Conservation (phyloP, 2,113 vertebrate species). For the Irena cyanogastra region DNA sequence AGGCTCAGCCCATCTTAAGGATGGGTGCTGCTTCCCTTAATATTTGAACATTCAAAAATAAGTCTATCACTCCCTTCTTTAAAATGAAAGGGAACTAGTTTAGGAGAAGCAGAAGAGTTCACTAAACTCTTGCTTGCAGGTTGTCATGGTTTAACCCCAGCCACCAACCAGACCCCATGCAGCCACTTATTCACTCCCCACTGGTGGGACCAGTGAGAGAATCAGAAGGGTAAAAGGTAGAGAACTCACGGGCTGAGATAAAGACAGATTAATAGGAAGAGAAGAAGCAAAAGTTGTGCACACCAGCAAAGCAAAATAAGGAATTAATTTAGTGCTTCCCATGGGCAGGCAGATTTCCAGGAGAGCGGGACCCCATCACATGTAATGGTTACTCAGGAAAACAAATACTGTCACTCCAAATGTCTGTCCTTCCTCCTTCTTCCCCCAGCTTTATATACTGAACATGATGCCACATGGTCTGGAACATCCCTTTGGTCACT, state of each 20-base stretch:
- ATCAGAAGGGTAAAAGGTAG: not conserved
- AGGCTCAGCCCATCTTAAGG: not conserved
- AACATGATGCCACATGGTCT: accelerated
- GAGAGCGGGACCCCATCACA: not conserved
- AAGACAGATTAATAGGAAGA: not conserved
- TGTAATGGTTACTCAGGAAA: not conserved
- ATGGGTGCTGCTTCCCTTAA: not conserved
- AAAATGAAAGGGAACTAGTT: not conserved
- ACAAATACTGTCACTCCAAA: not conserved
- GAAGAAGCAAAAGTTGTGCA: not conserved
- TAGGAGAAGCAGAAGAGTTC: not conserved
- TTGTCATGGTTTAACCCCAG: not conserved
- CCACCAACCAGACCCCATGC: not conserved
- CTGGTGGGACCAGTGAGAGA: not conserved
- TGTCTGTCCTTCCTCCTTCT: not conserved
- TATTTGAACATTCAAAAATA: not conserved
- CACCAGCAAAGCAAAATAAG: not conserved
- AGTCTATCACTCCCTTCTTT: not conserved
- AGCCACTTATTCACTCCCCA: not conserved
- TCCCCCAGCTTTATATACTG: accelerated
- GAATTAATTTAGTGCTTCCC: not conserved
- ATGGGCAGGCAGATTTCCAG: not conserved
- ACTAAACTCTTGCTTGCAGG: not conserved
- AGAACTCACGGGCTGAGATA: not conserved
- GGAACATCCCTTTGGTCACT: accelerated